These are phyloP conservation scores for Molossus molossus DNA, from an alignment of 2,797 vertebrate genomes.

Conservation along the genomic window DNA sequence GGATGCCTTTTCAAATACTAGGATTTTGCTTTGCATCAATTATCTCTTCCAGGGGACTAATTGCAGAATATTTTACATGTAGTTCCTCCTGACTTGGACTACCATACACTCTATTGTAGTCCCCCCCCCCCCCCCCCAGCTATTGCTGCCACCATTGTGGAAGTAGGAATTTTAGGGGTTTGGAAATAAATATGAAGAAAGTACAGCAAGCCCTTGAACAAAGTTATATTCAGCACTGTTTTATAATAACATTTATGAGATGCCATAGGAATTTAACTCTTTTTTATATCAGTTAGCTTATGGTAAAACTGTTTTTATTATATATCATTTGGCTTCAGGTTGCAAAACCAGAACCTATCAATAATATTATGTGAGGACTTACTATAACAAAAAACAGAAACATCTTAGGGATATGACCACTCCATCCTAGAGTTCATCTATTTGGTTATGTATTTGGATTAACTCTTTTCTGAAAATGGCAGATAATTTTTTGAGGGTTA, in stretches of 20 bases:
- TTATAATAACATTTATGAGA: neutral
- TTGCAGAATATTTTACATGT: neutral
- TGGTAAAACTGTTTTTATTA: neutral
- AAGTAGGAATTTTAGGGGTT: neutral
- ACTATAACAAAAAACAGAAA: slow-evolving; percentile 4
- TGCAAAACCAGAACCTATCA: neutral
- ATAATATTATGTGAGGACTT: neutral
- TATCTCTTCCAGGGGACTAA: neutral
- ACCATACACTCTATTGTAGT: neutral
- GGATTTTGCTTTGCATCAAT: neutral
- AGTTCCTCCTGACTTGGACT: neutral
- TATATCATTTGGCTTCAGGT: neutral
- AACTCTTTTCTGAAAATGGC: neutral
- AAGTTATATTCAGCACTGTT: neutral
- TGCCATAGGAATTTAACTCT: neutral
- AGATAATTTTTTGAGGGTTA: slow-evolving; percentile 26
- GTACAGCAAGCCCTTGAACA: neutral
- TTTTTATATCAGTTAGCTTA: neutral
- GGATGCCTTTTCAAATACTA: neutral
- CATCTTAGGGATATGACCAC: neutral
- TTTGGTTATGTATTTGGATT: neutral
- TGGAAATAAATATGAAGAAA: neutral
- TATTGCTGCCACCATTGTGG: neutral
- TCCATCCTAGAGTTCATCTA: neutral
- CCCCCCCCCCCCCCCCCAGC: neutral